A percentile compares a stretch with the other conserved stretches of the same genome.
These are phyloP conservation scores for Panurus biarmicus DNA, from an alignment of 2,113 vertebrate species.

Conservation along the genomic window DNA sequence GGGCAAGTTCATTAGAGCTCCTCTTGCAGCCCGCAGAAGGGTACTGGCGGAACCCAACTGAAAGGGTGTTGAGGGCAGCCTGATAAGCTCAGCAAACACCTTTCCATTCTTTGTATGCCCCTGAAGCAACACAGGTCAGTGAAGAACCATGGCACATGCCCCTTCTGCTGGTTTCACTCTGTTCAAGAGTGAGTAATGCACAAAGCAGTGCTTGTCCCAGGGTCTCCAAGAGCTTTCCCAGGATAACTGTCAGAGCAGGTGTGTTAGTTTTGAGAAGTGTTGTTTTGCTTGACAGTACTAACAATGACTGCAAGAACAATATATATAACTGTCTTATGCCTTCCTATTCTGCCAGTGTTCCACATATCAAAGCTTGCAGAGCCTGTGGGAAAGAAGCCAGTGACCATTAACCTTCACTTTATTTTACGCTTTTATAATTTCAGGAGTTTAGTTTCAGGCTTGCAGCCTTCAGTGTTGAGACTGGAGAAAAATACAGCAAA, in stretches of 20 bases:
- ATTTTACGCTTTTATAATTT: background rate
- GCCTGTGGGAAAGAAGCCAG: background rate
- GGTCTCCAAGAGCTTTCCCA: background rate
- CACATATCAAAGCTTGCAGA: background rate
- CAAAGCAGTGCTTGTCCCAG: background rate
- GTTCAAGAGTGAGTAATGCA: background rate
- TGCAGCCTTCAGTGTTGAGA: background rate
- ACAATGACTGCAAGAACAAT: background rate
- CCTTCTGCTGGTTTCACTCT: background rate
- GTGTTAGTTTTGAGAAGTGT: background rate
- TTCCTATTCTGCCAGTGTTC: background rate
- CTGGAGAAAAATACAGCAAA: background rate
- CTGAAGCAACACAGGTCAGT: background rate
- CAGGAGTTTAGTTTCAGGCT: background rate
- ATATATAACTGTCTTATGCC: background rate
- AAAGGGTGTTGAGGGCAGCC: background rate
- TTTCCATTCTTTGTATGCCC: background rate
- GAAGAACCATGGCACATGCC: background rate
- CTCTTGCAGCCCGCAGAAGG: background rate
- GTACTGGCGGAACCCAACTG: background rate
- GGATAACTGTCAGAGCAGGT: background rate
- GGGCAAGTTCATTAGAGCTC: background rate
- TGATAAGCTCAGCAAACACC: background rate
- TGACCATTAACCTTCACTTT: constrained; percentile 9
- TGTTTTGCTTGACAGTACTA: background rate